Percentiles rank a stretch among this genome's conserved stretches.
These are phyloP conservation scores for Tachypleus tridentatus DNA, from an alignment of 1,140 invertebrate genomes.

Conservation along the genomic window DNA sequence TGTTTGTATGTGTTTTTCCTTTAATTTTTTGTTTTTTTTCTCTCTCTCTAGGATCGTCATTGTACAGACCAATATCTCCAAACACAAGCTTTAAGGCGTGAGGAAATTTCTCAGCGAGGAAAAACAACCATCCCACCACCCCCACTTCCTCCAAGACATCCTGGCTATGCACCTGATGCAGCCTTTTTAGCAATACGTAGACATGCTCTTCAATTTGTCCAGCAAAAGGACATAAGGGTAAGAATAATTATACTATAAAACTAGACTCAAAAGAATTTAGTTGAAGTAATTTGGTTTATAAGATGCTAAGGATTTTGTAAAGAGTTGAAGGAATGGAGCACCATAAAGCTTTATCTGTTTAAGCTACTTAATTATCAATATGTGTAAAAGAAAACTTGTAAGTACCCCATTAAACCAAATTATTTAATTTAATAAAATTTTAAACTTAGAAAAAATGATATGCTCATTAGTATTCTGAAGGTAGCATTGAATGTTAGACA, in stretches of 20 bases:
- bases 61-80: slow-evolving; percentile 53
- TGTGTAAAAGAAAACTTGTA: neutral
- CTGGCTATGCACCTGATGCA: slow-evolving; percentile 58
- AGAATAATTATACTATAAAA: slow-evolving; percentile 23
- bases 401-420: neutral
- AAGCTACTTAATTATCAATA: neutral
- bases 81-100: slow-evolving; percentile 42
- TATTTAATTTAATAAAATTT: no score
- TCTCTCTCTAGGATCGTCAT: slow-evolving; percentile 60
- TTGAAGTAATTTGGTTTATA: slow-evolving; percentile 37
- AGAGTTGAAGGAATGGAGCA: neutral
- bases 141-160: slow-evolving; percentile 41
- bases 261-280: slow-evolving; percentile 2
- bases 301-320: slow-evolving; percentile 18
- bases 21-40: neutral
- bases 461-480: no score
- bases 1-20: no score
- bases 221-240: slow-evolving; percentile 77
- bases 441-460: no score
- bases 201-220: slow-evolving; percentile 78
- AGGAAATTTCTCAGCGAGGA: slow-evolving; percentile 43
- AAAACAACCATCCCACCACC: slow-evolving; percentile 34
- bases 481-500: no score
- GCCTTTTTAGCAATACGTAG: slow-evolving; percentile 88
- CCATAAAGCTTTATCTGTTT: neutral